A percentile compares a stretch with the other conserved stretches of the same genome.
Evolutionary conservation across 2,888 invertebrate species (phyloP).

Genomic region (Exephanes ischioxanthus): DNA sequence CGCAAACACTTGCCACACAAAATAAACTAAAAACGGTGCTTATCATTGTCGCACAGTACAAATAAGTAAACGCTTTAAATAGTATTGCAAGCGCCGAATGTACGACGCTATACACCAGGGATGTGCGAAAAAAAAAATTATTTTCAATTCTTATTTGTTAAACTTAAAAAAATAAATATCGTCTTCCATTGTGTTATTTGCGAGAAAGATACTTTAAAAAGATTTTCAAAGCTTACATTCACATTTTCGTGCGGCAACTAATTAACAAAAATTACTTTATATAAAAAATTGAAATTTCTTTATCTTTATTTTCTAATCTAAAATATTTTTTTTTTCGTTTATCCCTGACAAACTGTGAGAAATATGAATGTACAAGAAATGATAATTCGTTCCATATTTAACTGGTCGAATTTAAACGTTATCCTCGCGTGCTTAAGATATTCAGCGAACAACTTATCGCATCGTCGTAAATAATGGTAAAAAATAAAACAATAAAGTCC

Average conservation of each 20-base stretch:
- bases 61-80: neutral
- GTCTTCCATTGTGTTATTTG: too few species aligned
- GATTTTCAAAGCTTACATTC: too few species aligned
- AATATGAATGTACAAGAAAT: neutral
- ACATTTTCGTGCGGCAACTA: too few species aligned
- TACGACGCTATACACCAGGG: neutral
- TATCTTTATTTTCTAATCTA: neutral
- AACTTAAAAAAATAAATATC: too few species aligned
- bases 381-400: neutral
- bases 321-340: neutral
- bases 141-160: neutral
- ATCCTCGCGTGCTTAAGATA: too few species aligned
- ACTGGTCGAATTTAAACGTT: too few species aligned
- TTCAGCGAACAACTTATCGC: too few species aligned
- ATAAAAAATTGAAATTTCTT: neutral
- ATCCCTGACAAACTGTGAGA: neutral
- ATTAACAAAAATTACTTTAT: too few species aligned
- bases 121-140: neutral
- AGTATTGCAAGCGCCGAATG: neutral
- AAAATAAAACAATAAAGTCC: too few species aligned
- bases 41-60: neutral
- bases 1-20: neutral
- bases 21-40: neutral
- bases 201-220: too few species aligned
- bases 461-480: too few species aligned